Percentiles rank a stretch among this genome's conserved stretches.
Evolutionary conservation across 2,888 invertebrate species (phyloP).

Genomic region (Ferrisia virgata): DNA sequence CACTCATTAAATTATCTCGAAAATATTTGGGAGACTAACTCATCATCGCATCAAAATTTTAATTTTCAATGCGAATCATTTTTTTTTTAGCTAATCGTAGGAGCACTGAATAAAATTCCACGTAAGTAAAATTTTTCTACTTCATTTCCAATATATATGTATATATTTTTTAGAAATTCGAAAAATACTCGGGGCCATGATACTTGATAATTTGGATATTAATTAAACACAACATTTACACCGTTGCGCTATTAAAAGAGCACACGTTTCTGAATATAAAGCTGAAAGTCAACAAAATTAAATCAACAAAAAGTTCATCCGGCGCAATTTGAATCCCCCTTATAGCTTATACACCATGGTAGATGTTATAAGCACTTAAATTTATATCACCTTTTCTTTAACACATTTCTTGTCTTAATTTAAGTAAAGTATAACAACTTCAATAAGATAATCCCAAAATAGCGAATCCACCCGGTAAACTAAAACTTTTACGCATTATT

Average conservation of each 20-base stretch:
- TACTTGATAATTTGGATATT: neutral
- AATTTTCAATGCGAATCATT: neutral
- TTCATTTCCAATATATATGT: no score
- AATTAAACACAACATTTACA: neutral
- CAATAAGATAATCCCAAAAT: conserved; percentile 16
- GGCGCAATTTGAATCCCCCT: neutral
- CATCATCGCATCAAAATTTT: neutral
- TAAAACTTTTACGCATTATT: conserved; percentile 15
- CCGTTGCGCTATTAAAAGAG: neutral
- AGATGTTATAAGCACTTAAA: neutral
- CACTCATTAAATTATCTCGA: no score
- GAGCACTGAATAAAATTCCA: no score
- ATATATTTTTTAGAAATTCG: no score
- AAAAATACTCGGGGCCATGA: neutral
- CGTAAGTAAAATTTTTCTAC: no score
- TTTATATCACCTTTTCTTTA: conserved; percentile 9
- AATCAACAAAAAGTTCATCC: neutral
- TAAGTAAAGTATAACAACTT: neutral
- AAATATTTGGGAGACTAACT: no score
- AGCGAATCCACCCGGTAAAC: neutral
- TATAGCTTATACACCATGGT: neutral
- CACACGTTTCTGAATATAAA: neutral
- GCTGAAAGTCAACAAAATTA: neutral
- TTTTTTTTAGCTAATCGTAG: no score
- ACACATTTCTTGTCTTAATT: conserved; percentile 16